phyloP scores from a whole-genome alignment of 1,140 invertebrate species.

The Heliconius hermathena region DNA sequence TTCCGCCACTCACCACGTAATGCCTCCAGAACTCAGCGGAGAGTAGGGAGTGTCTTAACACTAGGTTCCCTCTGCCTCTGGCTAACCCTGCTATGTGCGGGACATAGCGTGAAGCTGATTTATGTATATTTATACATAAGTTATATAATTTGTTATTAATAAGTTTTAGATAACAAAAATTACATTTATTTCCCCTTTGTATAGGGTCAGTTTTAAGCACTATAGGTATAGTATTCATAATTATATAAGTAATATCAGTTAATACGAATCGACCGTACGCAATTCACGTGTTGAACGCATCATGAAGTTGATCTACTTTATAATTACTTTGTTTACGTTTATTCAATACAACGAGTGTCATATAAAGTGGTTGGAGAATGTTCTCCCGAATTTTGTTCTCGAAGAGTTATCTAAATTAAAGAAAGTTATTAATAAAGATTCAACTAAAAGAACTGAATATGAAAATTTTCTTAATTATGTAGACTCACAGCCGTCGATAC shows the following conservation, averaged over 20 bases:
- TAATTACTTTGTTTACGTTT: background rate
- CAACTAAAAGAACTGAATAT: background rate
- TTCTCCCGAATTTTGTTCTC: background rate
- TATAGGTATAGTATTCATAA: background rate
- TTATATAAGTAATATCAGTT: background rate
- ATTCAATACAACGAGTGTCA: background rate
- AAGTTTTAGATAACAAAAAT: no score
- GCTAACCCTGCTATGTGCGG: no score
- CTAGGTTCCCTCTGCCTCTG: no score
- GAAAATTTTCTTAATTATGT: background rate
- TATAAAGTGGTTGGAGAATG: background rate
- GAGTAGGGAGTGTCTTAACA: no score
- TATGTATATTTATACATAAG: no score
- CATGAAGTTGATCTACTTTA: background rate
- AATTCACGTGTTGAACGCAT: background rate
- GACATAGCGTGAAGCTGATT: no score
- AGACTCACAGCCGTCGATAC: background rate
- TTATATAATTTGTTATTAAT: no score
- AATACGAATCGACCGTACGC: background rate
- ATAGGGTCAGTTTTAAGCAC: background rate
- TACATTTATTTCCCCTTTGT: background rate
- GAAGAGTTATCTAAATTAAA: background rate
- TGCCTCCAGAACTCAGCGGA: no score
- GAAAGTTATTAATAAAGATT: background rate
- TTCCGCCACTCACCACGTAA: no score